Percentiles rank a stretch among this genome's conserved stretches.
Evolutionary conservation across 2,797 vertebrate genomes (phyloP).

Genomic region (Luscinia luscinia): DNA sequence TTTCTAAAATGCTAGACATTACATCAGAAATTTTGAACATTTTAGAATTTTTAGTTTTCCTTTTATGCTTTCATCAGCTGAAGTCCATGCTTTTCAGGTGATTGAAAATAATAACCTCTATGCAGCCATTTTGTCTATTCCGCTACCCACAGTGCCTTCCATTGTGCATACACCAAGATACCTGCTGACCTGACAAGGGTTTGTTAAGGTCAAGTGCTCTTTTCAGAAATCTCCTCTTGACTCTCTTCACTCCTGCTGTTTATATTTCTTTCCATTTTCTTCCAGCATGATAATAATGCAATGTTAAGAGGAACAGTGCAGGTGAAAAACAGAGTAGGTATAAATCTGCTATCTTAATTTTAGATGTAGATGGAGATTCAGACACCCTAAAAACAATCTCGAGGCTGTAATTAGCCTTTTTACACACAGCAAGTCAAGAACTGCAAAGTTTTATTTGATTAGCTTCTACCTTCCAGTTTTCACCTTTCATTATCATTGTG

Average conservation of each 20-base stretch:
- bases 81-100: not conserved
- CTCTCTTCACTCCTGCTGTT: not conserved
- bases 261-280: not conserved
- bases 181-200: not conserved
- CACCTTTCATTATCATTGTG: not conserved
- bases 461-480: not conserved
- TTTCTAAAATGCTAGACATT: not conserved
- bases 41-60: not conserved
- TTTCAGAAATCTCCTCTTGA: not conserved
- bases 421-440: not conserved
- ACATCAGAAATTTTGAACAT: not conserved
- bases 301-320: not conserved
- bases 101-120: not conserved
- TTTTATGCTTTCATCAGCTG: not conserved
- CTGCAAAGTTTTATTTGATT: not conserved
- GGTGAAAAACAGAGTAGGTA: not conserved
- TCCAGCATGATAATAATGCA: not conserved
- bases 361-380: not conserved
- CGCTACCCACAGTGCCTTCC: accelerated
- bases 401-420: not conserved
- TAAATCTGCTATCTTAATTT: slow-evolving; percentile 6
- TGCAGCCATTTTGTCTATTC: not conserved
- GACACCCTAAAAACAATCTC: not conserved
- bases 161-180: not conserved
- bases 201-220: slow-evolving; percentile 16